phyloP scores from a whole-genome alignment of 2,888 invertebrate genomes.

The Agapostemon virescens region DNA sequence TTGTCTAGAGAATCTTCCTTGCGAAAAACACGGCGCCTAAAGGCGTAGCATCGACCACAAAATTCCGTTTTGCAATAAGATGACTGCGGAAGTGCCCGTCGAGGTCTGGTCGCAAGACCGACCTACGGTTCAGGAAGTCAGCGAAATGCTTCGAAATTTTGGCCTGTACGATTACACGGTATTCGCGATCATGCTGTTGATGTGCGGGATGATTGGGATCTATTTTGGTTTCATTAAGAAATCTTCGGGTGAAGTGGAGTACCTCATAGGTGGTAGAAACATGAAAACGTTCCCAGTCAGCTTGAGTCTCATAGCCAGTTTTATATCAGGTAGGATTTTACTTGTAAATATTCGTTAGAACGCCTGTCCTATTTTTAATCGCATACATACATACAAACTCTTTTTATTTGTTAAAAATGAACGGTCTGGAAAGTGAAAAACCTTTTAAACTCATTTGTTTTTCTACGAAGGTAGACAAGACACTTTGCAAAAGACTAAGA shows the following conservation, averaged over 20 bases:
- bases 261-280: slow-evolving; percentile 90
- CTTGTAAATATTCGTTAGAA: not conserved
- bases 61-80: slow-evolving; percentile 70
- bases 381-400: not conserved
- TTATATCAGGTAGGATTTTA: slow-evolving; percentile 82
- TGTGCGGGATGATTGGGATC: slow-evolving; percentile 90
- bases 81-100: slow-evolving; percentile 68
- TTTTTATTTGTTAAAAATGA: not conserved
- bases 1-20: slow-evolving; percentile 8
- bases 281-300: slow-evolving; percentile 92
- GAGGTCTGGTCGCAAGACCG: slow-evolving; percentile 66
- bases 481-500: not conserved
- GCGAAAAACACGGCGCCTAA: slow-evolving; percentile 37
- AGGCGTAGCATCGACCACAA: slow-evolving; percentile 39
- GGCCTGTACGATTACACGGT: slow-evolving; percentile 89
- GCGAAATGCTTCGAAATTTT: slow-evolving; percentile 84
- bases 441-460: not conserved
- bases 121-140: slow-evolving; percentile 81
- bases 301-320: slow-evolving; percentile 92
- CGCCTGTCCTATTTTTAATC: not conserved
- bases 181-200: slow-evolving; percentile 88
- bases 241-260: slow-evolving; percentile 85
- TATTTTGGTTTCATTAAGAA: slow-evolving; percentile 90
- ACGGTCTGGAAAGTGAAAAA: not conserved
- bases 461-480: not conserved